Base-by-base conservation (phyloP, 1,140 invertebrate species). In the Pseudomyrmex cubaensis region DNA sequence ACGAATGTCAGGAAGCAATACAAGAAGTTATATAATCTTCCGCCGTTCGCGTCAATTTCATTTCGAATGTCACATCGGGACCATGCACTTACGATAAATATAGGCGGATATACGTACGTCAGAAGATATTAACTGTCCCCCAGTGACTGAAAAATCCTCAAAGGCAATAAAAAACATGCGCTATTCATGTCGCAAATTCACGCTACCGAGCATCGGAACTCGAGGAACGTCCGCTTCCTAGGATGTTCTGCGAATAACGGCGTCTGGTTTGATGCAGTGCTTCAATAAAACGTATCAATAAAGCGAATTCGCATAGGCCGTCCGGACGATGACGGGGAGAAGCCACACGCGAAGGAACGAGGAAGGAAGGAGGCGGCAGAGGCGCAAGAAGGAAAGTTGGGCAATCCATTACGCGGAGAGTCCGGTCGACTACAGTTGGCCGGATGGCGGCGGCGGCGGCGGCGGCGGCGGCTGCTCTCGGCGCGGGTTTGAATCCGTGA, bases 281-380 rank as follows among this genome's bases (percentile, higher is more conserved):
- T 84, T 84, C 75, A 75, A 87, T 87, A 84, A 87, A 84, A 84
- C 69, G 85, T 87, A 87, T 87, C 86, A 75, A 87, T 87, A 87
- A 87, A 87, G 70, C 62, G 56, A 70, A 87, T 84, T 87, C 86
- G 50, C 59, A 87, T 87, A 87, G 86, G 54, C 44, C 61, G 25
- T 74, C 52, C 59, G 66, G 35, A 35, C 44, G 82, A 83, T 70
- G 70, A 54, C 46, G 54, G 67, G 74, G 64, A 62, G 70, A 87
- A 64, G 61, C 74, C 61, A 61, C 61, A 20, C 10, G 59, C 73
- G 63, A 70, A 66, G 25, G 72, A 62, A 50, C 13, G 50, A 54
- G 61, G 25, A 64, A 59, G 57, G 69, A 72, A 85, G 52, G 75
- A 87, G 35, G 70, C 46, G 50, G 73, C 62, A 78, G 48, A 25